Conservation (phyloP, 1,140 invertebrate genomes). For the Vollenhovia emeryi region DNA sequence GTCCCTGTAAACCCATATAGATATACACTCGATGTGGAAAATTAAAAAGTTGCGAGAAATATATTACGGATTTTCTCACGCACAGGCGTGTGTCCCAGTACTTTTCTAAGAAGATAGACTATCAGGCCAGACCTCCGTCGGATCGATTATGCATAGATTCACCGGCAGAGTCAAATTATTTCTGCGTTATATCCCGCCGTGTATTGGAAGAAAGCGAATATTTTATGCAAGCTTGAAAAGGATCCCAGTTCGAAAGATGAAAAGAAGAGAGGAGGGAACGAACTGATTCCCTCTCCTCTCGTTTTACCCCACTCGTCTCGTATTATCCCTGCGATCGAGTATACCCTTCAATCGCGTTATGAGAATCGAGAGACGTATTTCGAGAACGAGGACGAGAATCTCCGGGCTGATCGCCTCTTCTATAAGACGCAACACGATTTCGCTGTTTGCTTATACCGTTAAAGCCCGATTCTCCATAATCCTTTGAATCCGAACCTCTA, state of each 20-base stretch:
- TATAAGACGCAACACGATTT: slow-evolving; percentile 3
- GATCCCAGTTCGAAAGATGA: slow-evolving; percentile 31
- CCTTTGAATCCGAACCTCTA: background rate
- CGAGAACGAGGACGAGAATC: slow-evolving; percentile 2
- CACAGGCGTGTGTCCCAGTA: background rate
- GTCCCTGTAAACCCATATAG: background rate
- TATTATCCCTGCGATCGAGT: slow-evolving; percentile 38
- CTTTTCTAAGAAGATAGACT: background rate
- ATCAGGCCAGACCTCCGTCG: background rate
- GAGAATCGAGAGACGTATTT: slow-evolving; percentile 35
- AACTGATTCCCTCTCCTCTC: background rate
- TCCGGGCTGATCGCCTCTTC: slow-evolving; percentile 27
- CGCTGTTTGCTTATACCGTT: slow-evolving; percentile 6
- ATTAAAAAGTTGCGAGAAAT: slow-evolving; percentile 7
- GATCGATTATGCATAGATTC: slow-evolving; percentile 44
- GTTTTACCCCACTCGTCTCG: background rate
- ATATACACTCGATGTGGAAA: background rate
- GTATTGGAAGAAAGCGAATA: slow-evolving; percentile 34
- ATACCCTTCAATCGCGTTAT: slow-evolving; percentile 45
- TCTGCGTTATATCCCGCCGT: slow-evolving; percentile 28
- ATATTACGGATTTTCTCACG: background rate
- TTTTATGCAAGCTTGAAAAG: slow-evolving; percentile 49
- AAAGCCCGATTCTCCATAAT: background rate
- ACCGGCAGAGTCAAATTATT: slow-evolving; percentile 34
- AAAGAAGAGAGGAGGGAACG: slow-evolving; percentile 28